Conservation (phyloP, 2,888 invertebrate genomes). For the Dolomedes plantarius region DNA sequence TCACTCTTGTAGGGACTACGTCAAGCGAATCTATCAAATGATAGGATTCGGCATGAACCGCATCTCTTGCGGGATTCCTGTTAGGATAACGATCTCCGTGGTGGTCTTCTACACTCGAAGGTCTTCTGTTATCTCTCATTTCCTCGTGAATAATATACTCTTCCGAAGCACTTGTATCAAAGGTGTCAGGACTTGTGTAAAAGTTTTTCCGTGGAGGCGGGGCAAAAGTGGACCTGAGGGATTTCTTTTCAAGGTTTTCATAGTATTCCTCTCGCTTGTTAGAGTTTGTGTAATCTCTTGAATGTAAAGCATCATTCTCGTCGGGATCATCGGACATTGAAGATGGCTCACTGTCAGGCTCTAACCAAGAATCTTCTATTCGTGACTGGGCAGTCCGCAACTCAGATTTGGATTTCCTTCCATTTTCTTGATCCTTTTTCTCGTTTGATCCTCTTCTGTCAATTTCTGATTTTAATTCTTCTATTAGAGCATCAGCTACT, state of each 20-base stretch:
- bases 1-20: neutral
- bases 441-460: neutral
- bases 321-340: neutral
- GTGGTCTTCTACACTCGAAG: neutral
- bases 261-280: constrained; percentile 51
- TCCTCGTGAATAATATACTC: neutral
- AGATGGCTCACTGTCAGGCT: neutral
- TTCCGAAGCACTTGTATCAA: neutral
- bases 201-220: neutral
- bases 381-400: neutral
- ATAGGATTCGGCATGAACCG: neutral
- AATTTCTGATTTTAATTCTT: neutral
- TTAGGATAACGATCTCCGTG: neutral
- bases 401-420: neutral
- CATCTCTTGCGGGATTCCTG: neutral
- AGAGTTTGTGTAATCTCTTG: neutral
- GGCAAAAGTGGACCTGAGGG: neutral
- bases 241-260: constrained; percentile 27
- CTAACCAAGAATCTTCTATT: neutral
- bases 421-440: neutral
- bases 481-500: neutral
- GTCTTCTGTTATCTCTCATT: neutral
- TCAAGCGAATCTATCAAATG: neutral
- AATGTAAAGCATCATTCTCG: constrained; percentile 8
- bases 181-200: neutral